A percentile compares a stretch with the other conserved stretches of the same genome.
Conservation (phyloP, 2,888 invertebrate species). For the Lysandra bellargus region DNA sequence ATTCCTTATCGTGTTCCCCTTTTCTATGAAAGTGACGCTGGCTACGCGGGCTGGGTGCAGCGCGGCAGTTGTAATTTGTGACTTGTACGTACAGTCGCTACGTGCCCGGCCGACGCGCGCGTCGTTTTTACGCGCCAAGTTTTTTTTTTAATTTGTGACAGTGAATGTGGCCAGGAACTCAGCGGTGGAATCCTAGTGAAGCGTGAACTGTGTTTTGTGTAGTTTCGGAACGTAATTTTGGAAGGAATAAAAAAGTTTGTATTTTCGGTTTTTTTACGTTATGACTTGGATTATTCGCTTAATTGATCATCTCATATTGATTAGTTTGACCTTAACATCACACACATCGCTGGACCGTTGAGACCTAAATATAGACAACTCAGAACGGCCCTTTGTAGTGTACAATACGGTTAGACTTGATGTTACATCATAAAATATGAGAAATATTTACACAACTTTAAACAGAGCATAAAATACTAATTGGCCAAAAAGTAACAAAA, state of each 20-base stretch:
- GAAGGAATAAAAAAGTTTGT: conserved; percentile 25
- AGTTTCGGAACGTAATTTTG: conserved; percentile 45
- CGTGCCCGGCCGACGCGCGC: conserved; percentile 60
- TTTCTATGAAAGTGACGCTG: conserved; percentile 60
- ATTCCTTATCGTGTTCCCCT: conserved; percentile 64
- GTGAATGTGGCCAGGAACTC: conserved; percentile 54
- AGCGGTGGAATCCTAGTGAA: conserved; percentile 52
- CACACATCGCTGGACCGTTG: conserved; percentile 61
- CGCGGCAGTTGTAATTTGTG: conserved; percentile 38
- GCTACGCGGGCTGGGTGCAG: conserved; percentile 40
- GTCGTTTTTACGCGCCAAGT: conserved; percentile 43
- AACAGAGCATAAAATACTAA: conserved; percentile 4
- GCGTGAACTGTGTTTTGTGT: conserved; percentile 40
- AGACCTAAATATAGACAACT: conserved; percentile 66
- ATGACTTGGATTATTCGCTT: not conserved
- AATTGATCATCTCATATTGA: conserved; percentile 47
- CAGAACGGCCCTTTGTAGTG: conserved; percentile 54
- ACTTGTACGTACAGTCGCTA: conserved; percentile 53
- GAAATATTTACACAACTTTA: not conserved
- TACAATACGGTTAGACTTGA: conserved; percentile 36
- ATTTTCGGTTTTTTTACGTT: conserved; percentile 12
- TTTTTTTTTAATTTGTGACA: conserved; percentile 37
- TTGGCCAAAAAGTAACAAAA: not conserved
- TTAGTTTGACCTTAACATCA: conserved; percentile 60
- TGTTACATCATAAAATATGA: not conserved